phyloP scores from a whole-genome alignment of 2,797 vertebrate species.

The Megalops cyprinoides region DNA sequence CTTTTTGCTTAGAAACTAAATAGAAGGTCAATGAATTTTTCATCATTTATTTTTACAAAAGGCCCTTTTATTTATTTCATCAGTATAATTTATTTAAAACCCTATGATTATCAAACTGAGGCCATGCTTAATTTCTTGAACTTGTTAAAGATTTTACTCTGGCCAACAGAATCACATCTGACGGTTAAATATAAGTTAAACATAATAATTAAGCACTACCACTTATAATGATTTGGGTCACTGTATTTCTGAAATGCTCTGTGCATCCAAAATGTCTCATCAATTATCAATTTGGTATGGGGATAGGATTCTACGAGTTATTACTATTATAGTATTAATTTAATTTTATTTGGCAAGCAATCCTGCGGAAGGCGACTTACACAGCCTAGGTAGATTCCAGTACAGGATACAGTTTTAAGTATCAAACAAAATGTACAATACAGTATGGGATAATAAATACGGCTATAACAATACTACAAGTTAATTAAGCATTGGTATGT shows the following conservation, averaged over 20 bases:
- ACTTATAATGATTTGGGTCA: not conserved
- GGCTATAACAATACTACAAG: too few species aligned
- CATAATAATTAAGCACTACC: not conserved
- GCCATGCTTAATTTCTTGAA: not conserved
- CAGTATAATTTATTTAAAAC: too few species aligned
- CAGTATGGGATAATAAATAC: too few species aligned
- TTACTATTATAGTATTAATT: not conserved
- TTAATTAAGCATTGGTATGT: too few species aligned
- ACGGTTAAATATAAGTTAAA: not conserved
- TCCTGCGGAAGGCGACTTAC: not conserved
- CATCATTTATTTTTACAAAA: too few species aligned
- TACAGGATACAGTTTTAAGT: not conserved
- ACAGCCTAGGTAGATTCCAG: not conserved
- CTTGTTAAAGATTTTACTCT: not conserved
- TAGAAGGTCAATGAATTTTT: too few species aligned
- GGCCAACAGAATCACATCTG: not conserved
- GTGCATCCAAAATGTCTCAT: constrained; percentile 3
- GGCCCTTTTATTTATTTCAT: too few species aligned
- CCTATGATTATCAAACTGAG: too few species aligned
- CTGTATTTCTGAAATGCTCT: not conserved
- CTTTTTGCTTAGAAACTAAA: too few species aligned
- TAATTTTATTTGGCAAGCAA: not conserved
- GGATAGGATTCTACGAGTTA: not conserved
- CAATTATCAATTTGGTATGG: not conserved
- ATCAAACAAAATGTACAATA: too few species aligned